phyloP scores from a whole-genome alignment of 1,140 invertebrate genomes.

The Araneus ventricosus region DNA sequence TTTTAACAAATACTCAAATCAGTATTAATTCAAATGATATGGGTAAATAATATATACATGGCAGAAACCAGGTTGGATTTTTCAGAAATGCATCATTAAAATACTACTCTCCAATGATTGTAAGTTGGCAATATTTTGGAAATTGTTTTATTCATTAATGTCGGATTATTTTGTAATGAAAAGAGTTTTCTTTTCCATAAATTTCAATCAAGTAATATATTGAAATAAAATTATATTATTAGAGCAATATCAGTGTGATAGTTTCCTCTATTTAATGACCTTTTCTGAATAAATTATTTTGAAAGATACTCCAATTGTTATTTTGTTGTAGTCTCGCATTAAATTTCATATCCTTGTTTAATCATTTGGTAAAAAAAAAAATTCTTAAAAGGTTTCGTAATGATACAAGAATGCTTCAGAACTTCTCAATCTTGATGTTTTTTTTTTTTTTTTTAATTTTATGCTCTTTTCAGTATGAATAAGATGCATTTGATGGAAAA shows the following conservation, averaged over 20 bases:
- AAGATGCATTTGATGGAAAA: too few species aligned
- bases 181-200: neutral
- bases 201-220: neutral
- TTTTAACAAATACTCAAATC: too few species aligned
- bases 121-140: too few species aligned
- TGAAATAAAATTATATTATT: neutral
- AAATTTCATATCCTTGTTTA: too few species aligned
- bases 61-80: neutral
- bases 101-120: too few species aligned
- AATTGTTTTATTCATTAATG: neutral
- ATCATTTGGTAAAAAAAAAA: too few species aligned
- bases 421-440: too few species aligned
- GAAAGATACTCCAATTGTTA: neutral
- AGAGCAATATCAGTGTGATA: neutral
- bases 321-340: neutral
- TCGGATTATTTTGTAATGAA: neutral
- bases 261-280: neutral
- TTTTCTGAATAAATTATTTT: neutral
- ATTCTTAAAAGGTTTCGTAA: too few species aligned
- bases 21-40: neutral
- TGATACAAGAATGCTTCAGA: too few species aligned
- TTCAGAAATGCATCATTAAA: neutral
- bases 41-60: neutral
- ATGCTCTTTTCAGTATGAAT: too few species aligned
- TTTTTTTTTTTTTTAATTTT: too few species aligned